Evolutionary conservation across 2,888 invertebrate species (phyloP).

Genomic region (Poecilus cupreus): DNA sequence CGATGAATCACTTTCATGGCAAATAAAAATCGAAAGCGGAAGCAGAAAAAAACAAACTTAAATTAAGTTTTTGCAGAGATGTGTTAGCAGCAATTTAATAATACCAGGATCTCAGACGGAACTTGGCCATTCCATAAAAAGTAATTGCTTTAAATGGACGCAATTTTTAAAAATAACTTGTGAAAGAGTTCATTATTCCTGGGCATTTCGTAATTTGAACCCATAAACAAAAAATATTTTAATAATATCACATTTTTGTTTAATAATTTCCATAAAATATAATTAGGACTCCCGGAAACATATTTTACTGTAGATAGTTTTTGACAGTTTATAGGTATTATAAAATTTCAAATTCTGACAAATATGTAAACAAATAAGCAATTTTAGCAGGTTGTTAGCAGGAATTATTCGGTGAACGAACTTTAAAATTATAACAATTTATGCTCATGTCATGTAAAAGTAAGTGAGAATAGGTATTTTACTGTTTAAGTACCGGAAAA

Average conservation of each 20-base stretch:
- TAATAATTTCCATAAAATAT: conserved; percentile 3
- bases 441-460: background rate
- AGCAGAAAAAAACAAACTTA: conserved; percentile 40
- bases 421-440: conserved; percentile 22
- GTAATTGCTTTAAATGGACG: conserved; percentile 1
- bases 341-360: background rate
- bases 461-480: conserved; percentile 27
- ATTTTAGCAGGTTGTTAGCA: background rate
- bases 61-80: conserved; percentile 47
- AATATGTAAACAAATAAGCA: conserved; percentile 15
- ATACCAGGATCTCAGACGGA: conserved; percentile 11
- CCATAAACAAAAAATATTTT: background rate
- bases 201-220: background rate
- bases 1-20: conserved; percentile 52
- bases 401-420: conserved; percentile 16
- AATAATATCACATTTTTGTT: background rate
- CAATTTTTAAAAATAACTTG: background rate
- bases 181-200: background rate
- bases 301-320: background rate
- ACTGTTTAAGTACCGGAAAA: background rate
- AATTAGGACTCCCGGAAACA: background rate
- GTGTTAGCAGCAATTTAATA: background rate
- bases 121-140: conserved; percentile 15
- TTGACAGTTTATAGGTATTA: background rate
- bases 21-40: conserved; percentile 53